These are phyloP conservation scores for Myotis planiceps DNA, from an alignment of 2,797 vertebrate genomes.

Conservation along the genomic window DNA sequence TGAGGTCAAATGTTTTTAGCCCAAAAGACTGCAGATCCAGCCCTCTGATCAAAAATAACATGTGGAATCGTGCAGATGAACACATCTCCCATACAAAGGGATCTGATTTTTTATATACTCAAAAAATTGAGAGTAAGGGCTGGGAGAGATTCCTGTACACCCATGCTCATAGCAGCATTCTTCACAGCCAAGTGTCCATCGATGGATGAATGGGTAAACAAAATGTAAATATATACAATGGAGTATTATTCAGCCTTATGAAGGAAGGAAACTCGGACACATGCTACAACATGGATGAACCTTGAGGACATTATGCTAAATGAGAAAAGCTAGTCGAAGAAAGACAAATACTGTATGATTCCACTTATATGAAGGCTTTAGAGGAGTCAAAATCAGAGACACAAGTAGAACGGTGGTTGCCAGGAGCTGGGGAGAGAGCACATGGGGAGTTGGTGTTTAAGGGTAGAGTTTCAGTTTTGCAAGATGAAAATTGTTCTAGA, in stretches of 20 bases:
- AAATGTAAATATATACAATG: neutral
- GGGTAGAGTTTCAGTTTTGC: neutral
- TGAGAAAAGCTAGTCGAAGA: neutral
- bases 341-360: neutral
- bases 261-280: neutral
- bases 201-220: neutral
- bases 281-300: neutral
- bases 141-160: neutral
- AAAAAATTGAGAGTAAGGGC: neutral
- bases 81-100: neutral
- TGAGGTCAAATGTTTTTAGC: neutral
- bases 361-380: no score
- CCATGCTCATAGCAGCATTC: neutral
- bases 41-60: neutral
- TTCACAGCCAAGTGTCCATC: neutral
- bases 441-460: neutral
- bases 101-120: neutral
- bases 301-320: neutral
- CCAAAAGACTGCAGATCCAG: neutral
- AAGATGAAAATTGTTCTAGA: neutral
- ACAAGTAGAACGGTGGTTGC: neutral
- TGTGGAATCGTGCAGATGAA: neutral
- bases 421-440: neutral
- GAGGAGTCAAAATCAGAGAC: neutral
- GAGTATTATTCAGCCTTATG: neutral